Conservation (phyloP, 2,888 invertebrate genomes). For the Carabus problematicus region DNA sequence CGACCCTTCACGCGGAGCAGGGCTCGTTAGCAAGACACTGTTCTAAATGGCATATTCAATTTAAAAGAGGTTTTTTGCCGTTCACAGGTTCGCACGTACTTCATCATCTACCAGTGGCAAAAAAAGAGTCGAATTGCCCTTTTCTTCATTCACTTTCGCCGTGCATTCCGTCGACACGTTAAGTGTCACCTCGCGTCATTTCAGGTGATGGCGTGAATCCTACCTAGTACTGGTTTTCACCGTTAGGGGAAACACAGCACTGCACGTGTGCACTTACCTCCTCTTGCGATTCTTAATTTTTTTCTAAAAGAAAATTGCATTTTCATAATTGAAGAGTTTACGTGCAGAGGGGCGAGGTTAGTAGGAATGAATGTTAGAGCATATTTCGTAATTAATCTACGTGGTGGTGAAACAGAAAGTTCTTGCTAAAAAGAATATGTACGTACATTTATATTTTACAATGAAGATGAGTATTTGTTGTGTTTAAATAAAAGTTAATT, state of each 20-base stretch:
- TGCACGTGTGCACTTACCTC: constrained; percentile 31
- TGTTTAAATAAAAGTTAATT: too few relatives aligned
- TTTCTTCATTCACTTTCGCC: constrained; percentile 7
- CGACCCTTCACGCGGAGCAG: constrained; percentile 25
- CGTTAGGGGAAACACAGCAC: constrained; percentile 19
- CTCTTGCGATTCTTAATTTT: constrained; percentile 21
- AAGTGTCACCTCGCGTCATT: constrained; percentile 8
- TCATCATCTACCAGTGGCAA: constrained; percentile 48
- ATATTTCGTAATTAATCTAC: constrained; percentile 30
- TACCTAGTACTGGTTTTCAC: constrained; percentile 1
- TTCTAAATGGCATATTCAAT: constrained; percentile 53
- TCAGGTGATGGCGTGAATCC: constrained; percentile 6
- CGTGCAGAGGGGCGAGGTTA: constrained; percentile 12
- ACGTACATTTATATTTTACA: background rate
- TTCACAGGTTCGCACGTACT: constrained; percentile 54
- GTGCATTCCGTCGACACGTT: constrained; percentile 12
- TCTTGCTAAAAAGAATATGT: too few relatives aligned
- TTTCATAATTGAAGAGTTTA: constrained; percentile 40
- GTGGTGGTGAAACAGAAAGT: constrained; percentile 3
- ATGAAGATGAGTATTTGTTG: background rate
- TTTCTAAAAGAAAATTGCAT: constrained; percentile 37
- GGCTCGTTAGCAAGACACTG: constrained; percentile 51
- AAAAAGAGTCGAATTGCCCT: constrained; percentile 32
- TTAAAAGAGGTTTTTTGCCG: constrained; percentile 51
- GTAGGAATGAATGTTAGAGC: constrained; percentile 37